Percentiles rank a stretch among this genome's conserved stretches.
These are phyloP conservation scores for Capricornis sumatraensis DNA, from an alignment of 2,113 vertebrate genomes.

Conservation along the genomic window DNA sequence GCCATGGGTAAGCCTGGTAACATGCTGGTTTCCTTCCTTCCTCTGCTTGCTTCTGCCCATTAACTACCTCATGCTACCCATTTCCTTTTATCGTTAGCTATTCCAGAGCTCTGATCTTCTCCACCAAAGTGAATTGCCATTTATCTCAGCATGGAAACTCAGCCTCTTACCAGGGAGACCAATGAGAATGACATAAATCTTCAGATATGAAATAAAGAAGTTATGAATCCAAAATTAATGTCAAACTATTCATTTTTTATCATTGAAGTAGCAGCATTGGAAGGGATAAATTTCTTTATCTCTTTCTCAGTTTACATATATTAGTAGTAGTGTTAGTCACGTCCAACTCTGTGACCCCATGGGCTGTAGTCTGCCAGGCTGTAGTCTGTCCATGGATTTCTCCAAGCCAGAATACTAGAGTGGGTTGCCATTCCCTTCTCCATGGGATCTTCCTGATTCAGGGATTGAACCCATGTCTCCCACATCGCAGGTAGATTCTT, in stretches of 20 bases:
- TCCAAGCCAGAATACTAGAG: background rate
- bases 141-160: background rate
- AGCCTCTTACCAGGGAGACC: background rate
- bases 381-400: background rate
- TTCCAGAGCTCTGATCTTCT: background rate
- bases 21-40: background rate
- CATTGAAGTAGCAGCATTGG: background rate
- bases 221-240: background rate
- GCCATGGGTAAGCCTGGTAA: background rate
- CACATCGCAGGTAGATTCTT: background rate
- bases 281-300: background rate
- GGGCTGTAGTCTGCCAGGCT: background rate
- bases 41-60: background rate
- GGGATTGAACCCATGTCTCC: background rate
- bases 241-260: background rate
- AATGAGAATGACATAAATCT: background rate
- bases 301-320: background rate
- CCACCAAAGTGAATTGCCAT: background rate
- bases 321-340: fast-evolving
- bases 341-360: background rate
- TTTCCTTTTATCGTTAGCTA: background rate
- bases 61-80: background rate
- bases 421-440: background rate
- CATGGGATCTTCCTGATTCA: background rate
- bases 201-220: background rate